Base-by-base conservation (phyloP, 2,888 invertebrate genomes). In the Volucella inanis region DNA sequence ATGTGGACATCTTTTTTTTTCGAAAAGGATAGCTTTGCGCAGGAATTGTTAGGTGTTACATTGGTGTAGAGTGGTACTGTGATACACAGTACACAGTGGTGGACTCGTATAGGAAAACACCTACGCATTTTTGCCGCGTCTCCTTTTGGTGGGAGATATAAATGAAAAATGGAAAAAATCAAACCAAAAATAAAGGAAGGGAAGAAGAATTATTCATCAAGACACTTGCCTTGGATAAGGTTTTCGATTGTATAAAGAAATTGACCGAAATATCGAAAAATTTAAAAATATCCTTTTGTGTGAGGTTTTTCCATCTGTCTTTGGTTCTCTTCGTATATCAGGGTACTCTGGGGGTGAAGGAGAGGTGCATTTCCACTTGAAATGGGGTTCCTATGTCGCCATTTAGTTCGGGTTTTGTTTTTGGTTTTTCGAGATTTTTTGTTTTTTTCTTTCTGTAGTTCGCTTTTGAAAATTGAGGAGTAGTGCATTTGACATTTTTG, bases 401-500 rank as follows among this genome's bases (percentile, higher is more conserved):
- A 14, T 68, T 41, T 12, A 8, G 41, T 22, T 22, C 22, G 12
- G 3, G 9, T 31, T 49, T 52, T 55, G 12, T 45, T 14, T 15
- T 43, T 68, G 47, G 31, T 61, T 18, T n/a, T 12, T 71, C 18
- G 0, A 14, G 22, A 1, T 45, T n/a, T 12, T 45, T 45, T n/a
- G 0, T 45, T 4, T 10, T 45, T 4, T 45, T 45, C 12, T 10
- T 4, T 3, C 4, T 12, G 12, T 45, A 10, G 45, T 45, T 45
- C 11, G 45, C 6, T 11, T 45, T 11, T 11, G n/a, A n/a, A 47
- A 50, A 45, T 64, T 55, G 55, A 55, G 64, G 55, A 38, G 55
- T n/a, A 74, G 64, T 70, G 77, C 77, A 77, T 62, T 70, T 77
- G 77, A 77, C 77, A 70, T 70, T 55, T 64, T 70, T 70, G 45